Base-by-base conservation (phyloP, 2,113 vertebrate genomes). In the Melanerpes aurifrons region DNA sequence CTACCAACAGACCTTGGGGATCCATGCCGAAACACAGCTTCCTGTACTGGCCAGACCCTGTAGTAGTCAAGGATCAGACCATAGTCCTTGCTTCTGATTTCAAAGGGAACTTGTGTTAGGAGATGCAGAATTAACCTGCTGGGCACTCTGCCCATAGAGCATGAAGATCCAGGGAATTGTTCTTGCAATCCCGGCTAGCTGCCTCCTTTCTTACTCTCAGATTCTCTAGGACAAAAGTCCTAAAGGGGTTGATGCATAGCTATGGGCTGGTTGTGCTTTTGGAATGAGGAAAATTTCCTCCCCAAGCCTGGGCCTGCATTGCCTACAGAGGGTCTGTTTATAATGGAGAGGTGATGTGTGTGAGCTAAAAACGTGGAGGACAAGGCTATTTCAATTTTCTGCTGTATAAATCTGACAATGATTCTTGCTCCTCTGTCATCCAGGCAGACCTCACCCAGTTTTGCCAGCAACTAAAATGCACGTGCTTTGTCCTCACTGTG, bases 231-330 rank as follows among this genome's bases (percentile, higher is more conserved):
- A 73, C 20, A 66, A 72, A 92, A 89, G 80, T 92, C 43, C 94
- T 89, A 87, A 93, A 85, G 83, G 84, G 80, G 82, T 72, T 92
- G 92, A 92, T 95, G 85, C 90, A 92, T 88, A 95, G 82, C 93
- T 95, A 83, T 40, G 69, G 85, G 94, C 95, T 94, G 79, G 80
- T 93, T 96, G 91, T 96, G 92, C 95, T 96, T 96, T 89, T 94
- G 95, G 81, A 92, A 86, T 84, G 86, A 94, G 89, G 77, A 95
- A 89, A 70, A 48, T 84, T 89, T 93, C 84, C 70, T 73, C 66
- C 70, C 59, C 67, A 91, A 58, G 87, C 62, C 70, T 86, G 83
- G 90, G 90, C 73, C 87, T 94, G 66, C 40, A 47, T 75, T 90
- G 88, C 92, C 92, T 95, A 40, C 76, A 83, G 66, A 95, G 90